Percentiles rank a stretch among this genome's conserved stretches.
Conservation (phyloP, 2,113 vertebrate genomes). For the Oxyura jamaicensis region DNA sequence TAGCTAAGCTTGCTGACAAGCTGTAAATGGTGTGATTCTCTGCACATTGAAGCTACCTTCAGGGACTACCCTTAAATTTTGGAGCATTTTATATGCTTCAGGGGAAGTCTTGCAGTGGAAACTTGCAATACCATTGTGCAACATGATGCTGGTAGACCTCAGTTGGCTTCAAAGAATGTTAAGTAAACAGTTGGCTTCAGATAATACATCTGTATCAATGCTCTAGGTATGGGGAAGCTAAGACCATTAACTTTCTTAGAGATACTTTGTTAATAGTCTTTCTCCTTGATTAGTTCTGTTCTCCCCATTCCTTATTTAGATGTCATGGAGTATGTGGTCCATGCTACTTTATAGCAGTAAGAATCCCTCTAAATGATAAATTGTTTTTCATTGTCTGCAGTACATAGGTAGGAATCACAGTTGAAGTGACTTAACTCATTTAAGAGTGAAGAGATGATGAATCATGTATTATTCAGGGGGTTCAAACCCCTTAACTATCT, state of each 20-base stretch:
- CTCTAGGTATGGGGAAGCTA: background rate
- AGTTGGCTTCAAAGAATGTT: background rate
- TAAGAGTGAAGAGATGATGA: background rate
- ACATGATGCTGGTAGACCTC: background rate
- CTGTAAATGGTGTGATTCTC: background rate
- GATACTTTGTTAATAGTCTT: background rate
- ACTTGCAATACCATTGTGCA: background rate
- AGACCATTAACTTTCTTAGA: background rate
- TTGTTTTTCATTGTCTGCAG: background rate
- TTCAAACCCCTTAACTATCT: background rate
- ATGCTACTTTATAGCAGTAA: background rate
- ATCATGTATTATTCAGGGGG: background rate
- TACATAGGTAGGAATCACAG: background rate
- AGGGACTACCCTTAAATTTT: background rate
- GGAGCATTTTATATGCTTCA: fast-evolving
- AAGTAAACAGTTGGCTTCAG: background rate
- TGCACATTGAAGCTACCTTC: background rate
- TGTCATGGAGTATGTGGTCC: background rate
- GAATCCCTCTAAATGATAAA: background rate
- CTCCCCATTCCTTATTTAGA: background rate
- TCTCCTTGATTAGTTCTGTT: background rate
- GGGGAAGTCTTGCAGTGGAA: background rate
- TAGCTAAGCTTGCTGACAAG: background rate
- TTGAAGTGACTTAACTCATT: background rate
- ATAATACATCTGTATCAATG: background rate